Evolutionary conservation across 2,113 vertebrate species (phyloP).

Genomic region (Lamprologus lemairii): DNA sequence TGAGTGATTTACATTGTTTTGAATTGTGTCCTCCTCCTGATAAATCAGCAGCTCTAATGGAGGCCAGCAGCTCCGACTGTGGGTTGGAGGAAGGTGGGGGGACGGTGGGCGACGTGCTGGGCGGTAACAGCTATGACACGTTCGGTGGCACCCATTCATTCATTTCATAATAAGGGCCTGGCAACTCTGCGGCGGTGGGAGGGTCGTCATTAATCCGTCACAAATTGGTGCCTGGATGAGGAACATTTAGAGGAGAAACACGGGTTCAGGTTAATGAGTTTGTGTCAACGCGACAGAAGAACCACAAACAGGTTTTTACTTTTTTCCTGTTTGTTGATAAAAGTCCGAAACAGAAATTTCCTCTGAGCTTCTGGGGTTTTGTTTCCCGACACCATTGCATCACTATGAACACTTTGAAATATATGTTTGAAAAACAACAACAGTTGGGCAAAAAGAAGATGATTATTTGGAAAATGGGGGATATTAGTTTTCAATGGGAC

Average conservation of each 20-base stretch:
- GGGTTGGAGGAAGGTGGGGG: background rate
- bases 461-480: background rate
- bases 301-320: background rate
- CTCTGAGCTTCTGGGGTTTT: fast-evolving
- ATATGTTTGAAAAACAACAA: background rate
- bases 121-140: background rate
- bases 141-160: background rate
- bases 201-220: background rate
- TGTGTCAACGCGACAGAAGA: background rate
- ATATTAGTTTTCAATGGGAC: fast-evolving
- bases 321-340: background rate
- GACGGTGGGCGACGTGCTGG: background rate
- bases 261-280: background rate
- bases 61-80: background rate
- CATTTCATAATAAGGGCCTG: background rate
- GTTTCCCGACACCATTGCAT: background rate
- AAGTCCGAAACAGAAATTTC: background rate
- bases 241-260: background rate
- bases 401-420: background rate
- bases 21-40: background rate
- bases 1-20: background rate
- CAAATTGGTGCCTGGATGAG: background rate
- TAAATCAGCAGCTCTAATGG: background rate
- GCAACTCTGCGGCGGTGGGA: background rate
- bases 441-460: background rate